A percentile compares a stretch with the other conserved stretches of the same genome.
Evolutionary conservation across 2,113 vertebrate genomes (phyloP).

Genomic region (Platycercus adscitus): DNA sequence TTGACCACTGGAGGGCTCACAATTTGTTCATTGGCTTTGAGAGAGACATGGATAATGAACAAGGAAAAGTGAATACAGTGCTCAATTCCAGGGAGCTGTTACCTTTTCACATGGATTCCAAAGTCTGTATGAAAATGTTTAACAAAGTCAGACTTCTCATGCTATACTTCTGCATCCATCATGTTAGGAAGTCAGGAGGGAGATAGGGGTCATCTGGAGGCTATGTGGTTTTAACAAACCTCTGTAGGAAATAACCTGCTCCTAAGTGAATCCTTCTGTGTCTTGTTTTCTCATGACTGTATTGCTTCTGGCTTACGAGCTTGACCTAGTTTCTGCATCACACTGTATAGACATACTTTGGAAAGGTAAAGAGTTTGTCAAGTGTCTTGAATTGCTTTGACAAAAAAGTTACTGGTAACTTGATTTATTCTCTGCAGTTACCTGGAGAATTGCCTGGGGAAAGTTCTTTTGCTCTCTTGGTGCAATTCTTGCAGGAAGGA

Average conservation of each 20-base stretch:
- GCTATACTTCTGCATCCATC: background rate
- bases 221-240: background rate
- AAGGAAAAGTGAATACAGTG: background rate
- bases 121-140: background rate
- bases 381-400: background rate
- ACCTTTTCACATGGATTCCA: rapidly evolving
- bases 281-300: background rate
- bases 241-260: background rate
- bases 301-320: background rate
- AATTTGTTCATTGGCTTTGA: background rate
- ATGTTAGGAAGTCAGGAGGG: background rate
- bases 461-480: background rate
- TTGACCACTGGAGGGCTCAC: conserved; percentile 40
- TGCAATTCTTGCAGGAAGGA: background rate
- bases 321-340: background rate
- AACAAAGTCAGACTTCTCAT: background rate
- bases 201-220: background rate
- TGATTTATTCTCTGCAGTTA: background rate
- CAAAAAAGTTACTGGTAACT: background rate
- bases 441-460: background rate
- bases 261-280: background rate
- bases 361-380: background rate
- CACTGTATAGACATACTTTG: background rate
- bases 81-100: background rate
- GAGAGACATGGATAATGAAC: background rate